phyloP scores from a whole-genome alignment of 1,140 invertebrate genomes.

The Pentalonia nigronervosa region DNA sequence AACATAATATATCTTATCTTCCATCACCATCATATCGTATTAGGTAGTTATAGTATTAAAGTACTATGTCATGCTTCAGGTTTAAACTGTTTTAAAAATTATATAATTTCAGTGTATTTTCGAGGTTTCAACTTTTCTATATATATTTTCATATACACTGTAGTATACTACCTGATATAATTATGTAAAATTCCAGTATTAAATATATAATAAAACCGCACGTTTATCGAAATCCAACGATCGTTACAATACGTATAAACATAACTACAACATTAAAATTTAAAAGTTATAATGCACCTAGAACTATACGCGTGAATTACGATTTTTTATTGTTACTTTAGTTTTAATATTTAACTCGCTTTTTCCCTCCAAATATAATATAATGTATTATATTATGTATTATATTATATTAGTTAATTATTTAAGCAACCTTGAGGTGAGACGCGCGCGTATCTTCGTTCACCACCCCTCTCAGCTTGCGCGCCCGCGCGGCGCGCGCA shows the following conservation, averaged over 20 bases:
- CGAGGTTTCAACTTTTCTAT: neutral
- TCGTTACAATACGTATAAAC: neutral
- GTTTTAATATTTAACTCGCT: conserved; percentile 17
- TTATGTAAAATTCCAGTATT: neutral
- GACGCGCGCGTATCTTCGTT: conserved; percentile 58
- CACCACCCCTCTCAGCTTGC: conserved; percentile 41
- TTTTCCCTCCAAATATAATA: conserved; percentile 37
- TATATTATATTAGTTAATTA: conserved; percentile 49
- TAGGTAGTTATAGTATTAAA: neutral
- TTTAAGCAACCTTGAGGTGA: conserved; percentile 40
- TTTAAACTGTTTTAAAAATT: neutral
- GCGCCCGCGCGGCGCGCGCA: neutral
- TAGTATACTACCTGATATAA: neutral
- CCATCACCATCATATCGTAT: neutral
- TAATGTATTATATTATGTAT: conserved; percentile 30
- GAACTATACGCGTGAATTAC: conserved; percentile 22
- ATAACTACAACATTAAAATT: neutral
- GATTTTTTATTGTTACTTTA: neutral
- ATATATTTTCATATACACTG: neutral
- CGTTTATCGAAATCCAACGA: neutral
- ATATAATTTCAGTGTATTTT: neutral
- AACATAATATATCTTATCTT: neutral
- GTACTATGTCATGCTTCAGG: neutral
- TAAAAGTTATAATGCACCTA: neutral
- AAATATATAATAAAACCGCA: conserved; percentile 1